Conservation (phyloP, 2,797 vertebrate species). For the Potorous gilbertii region DNA sequence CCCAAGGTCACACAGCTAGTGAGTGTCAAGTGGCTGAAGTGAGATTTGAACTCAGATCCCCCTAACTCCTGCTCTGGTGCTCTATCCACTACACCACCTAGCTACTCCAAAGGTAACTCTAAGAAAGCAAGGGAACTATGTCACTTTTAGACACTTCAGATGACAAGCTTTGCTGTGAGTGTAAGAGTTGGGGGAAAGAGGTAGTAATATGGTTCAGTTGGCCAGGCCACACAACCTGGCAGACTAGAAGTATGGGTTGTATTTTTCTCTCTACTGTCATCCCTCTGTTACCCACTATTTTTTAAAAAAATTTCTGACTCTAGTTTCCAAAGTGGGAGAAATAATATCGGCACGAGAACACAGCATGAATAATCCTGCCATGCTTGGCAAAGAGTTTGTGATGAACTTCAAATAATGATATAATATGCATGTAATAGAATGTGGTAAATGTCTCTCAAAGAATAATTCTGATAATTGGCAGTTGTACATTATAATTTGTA, state of each 20-base stretch:
- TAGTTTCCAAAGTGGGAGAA: neutral
- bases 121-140: neutral
- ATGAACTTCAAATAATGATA: constrained; percentile 17
- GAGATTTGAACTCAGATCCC: too few relatives aligned
- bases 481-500: constrained; percentile 6
- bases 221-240: neutral
- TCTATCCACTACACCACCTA: too few relatives aligned
- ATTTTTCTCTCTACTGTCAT: neutral
- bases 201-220: neutral
- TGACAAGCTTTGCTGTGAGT: neutral
- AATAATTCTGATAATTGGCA: neutral
- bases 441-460: constrained; percentile 24
- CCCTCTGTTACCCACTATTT: neutral
- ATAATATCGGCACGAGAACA: neutral
- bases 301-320: neutral
- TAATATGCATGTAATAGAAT: constrained; percentile 8
- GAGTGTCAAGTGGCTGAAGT: too few relatives aligned
- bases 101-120: neutral
- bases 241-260: neutral
- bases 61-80: too few relatives aligned
- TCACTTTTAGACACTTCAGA: neutral
- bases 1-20: too few relatives aligned
- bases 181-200: neutral
- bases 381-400: neutral
- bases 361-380: constrained; percentile 1